These are phyloP conservation scores for Hylyphantes graminicola DNA, from an alignment of 1,140 invertebrate genomes.

Conservation along the genomic window DNA sequence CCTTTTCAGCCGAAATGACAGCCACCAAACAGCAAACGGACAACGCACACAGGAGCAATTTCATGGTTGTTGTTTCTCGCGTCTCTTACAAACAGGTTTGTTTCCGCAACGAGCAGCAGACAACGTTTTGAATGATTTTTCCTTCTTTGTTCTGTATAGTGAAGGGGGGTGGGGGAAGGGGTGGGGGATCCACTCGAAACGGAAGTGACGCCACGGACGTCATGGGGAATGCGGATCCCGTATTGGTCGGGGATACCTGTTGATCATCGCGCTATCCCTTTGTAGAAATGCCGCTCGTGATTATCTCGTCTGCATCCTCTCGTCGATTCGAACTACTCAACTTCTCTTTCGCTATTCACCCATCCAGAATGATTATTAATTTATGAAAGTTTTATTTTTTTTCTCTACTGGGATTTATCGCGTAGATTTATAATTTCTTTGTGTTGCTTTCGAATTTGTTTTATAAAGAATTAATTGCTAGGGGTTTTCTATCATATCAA, in stretches of 20 bases:
- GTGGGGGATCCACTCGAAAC: not conserved
- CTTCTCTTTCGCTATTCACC: no score
- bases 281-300: not conserved
- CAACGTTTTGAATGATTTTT: not conserved
- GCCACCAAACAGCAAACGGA: not conserved
- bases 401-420: not conserved
- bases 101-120: not conserved
- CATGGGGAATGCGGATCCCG: slow-evolving; percentile 2
- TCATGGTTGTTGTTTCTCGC: slow-evolving; percentile 27
- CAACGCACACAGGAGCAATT: not conserved
- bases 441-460: no score
- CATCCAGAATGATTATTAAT: no score
- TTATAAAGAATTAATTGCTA: no score
- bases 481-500: no score
- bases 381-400: no score
- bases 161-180: no score
- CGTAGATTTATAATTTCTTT: no score
- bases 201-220: slow-evolving; percentile 30
- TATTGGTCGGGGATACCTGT: slow-evolving; percentile 29
- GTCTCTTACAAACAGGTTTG: not conserved
- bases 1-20: slow-evolving; percentile 35
- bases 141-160: not conserved
- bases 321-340: no score
- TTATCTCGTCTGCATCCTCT: not conserved
- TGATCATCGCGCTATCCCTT: slow-evolving; percentile 11